Percentiles rank a stretch among this genome's conserved stretches.
phyloP scores from a whole-genome alignment of 2,888 invertebrate genomes.

The Lasius fuliginosus region DNA sequence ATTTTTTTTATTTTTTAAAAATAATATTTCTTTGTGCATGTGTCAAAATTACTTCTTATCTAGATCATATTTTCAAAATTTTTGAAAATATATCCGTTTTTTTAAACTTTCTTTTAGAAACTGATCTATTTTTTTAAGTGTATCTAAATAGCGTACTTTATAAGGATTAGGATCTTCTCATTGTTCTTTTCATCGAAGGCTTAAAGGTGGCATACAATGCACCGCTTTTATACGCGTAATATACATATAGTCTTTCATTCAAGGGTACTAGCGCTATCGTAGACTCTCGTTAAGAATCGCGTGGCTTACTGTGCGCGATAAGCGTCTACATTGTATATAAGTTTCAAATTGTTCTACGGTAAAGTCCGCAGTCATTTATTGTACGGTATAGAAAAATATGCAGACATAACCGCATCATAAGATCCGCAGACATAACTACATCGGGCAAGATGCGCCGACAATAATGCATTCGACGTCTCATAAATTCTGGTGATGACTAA shows the following conservation, averaged over 20 bases:
- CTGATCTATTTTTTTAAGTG: neutral
- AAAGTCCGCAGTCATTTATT: constrained; percentile 38
- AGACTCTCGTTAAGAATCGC: constrained; percentile 27
- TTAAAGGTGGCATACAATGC: neutral
- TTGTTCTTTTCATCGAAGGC: neutral
- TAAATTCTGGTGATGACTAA: constrained; percentile 26
- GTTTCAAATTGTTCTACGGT: constrained; percentile 39
- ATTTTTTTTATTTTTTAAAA: neutral
- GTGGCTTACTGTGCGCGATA: constrained; percentile 26
- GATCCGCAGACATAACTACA: too few species aligned
- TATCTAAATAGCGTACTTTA: neutral
- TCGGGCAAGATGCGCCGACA: neutral
- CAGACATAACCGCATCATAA: too few species aligned
- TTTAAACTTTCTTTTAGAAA: neutral
- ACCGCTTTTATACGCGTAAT: neutral
- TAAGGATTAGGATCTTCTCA: neutral
- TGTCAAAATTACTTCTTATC: neutral
- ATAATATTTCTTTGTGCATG: neutral
- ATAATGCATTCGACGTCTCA: constrained; percentile 31
- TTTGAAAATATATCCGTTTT: neutral
- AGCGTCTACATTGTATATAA: constrained; percentile 29
- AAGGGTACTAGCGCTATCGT: constrained; percentile 4
- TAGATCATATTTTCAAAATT: neutral
- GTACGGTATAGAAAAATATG: constrained; percentile 14
- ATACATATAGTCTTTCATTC: neutral